Evolutionary conservation across 2,888 invertebrate genomes (phyloP), one percentile per base, ranked within the genome.

Genomic region (Heliconius sara): DNA sequence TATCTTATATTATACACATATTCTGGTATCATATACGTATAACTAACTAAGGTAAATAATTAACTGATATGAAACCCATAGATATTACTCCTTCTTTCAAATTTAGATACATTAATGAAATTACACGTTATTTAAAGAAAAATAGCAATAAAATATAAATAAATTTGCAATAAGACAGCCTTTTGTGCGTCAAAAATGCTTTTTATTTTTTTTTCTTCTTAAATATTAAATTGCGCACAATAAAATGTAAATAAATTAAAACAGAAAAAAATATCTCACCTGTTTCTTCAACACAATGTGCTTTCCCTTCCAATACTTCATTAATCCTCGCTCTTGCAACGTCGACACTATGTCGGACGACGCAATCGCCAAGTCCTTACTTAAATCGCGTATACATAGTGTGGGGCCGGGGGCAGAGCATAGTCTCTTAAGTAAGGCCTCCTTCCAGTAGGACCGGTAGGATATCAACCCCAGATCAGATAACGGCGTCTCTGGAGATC

Each of bases 221-320:
- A 34, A 34, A 9, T 34, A 34, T 34, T 34, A 34, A 39, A 39
- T 9, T 39, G 39, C 9, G 39, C 39, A 39, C 16, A 47, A 16
- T 57, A 57, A 22, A 22, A 57, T 12, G 3, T n/a, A 9, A 60
- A 60, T 10, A 1, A 10, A 39, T 9, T 39, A n/a, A 60, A n/a
- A 60, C 0, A 60, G 1, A 60, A 52, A 19, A 52, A 52, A 1
- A 27, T n/a, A 77, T 78, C 94, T 30, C 86, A 98, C 98, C 97
- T 98, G 98, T 94, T 98, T 98, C 91, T 98, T 99, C 77, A 99
- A 96, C 76, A 99, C 98, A 86, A 99, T 98, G 94, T 99, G 99
- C 91, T 99, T 99, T 81, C 99, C 99, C 93, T 99, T 99, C 99
- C 99, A 99, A 91, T 99, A 99, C 93, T 99, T 99, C 97, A 99